phyloP scores from a whole-genome alignment of 2,113 vertebrate genomes.

The Guaruba guarouba region DNA sequence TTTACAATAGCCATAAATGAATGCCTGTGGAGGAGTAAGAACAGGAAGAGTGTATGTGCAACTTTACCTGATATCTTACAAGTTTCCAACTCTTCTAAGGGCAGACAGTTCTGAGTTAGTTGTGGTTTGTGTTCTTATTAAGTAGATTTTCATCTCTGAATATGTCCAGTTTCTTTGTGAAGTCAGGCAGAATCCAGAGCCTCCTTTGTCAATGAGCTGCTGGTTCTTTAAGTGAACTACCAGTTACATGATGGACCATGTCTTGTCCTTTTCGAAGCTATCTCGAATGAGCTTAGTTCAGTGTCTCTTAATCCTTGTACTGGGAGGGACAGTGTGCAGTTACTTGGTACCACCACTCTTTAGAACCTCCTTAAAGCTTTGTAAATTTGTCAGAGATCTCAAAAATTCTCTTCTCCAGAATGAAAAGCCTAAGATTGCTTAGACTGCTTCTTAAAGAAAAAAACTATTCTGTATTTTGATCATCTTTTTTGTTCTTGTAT shows the following conservation, averaged over 20 bases:
- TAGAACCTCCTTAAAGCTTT: not conserved
- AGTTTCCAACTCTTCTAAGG: not conserved
- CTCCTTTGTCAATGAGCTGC: not conserved
- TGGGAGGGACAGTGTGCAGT: not conserved
- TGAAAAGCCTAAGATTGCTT: not conserved
- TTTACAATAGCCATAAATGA: not conserved
- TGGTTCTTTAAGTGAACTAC: not conserved
- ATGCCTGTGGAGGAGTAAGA: not conserved
- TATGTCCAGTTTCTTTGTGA: not conserved
- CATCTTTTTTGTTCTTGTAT: not conserved
- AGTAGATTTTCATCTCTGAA: not conserved
- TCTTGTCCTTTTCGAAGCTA: not conserved
- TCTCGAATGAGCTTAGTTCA: rapidly evolving
- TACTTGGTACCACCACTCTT: not conserved
- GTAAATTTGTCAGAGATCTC: not conserved
- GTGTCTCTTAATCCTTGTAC: not conserved
- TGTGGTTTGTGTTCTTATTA: not conserved
- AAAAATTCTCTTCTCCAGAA: not conserved
- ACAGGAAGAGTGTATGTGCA: not conserved
- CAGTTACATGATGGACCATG: not conserved
- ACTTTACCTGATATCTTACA: not conserved
- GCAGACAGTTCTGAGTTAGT: not conserved
- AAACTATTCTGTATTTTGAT: not conserved
- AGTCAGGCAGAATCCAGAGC: not conserved
- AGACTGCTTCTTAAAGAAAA: not conserved